Conservation (phyloP, 2,888 invertebrate genomes). For the Muscina levida region DNA sequence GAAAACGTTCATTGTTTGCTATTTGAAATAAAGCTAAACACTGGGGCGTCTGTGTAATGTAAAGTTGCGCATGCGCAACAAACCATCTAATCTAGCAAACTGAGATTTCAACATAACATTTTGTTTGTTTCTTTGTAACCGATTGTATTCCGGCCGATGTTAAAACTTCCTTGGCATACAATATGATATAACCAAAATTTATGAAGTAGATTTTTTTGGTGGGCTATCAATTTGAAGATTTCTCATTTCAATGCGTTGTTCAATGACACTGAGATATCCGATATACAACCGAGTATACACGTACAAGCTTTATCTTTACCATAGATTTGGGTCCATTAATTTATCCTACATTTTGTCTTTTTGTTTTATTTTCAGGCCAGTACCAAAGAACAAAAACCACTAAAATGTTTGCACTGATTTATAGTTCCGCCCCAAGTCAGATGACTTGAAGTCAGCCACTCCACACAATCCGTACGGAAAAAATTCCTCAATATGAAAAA, state of each 20-base stretch:
- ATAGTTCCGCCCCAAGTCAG: slow-evolving; percentile 5
- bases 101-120: slow-evolving; percentile 25
- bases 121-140: slow-evolving; percentile 44
- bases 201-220: slow-evolving; percentile 28
- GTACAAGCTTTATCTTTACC: slow-evolving; percentile 18
- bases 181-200: slow-evolving; percentile 45
- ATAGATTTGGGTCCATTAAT: slow-evolving; percentile 33
- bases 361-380: slow-evolving; percentile 45
- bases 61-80: slow-evolving; percentile 35
- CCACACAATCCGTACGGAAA: too few relatives aligned
- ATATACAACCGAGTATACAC: neutral
- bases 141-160: slow-evolving; percentile 16
- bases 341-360: slow-evolving; percentile 8
- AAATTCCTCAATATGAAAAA: slow-evolving; percentile 51
- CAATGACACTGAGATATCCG: slow-evolving; percentile 53
- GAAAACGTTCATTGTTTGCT: slow-evolving; percentile 48
- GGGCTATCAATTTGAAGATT: slow-evolving; percentile 1
- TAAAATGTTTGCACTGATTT: slow-evolving; percentile 47
- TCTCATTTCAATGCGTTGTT: slow-evolving; percentile 37
- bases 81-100: neutral
- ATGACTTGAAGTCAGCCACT: slow-evolving; percentile 39
- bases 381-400: too few relatives aligned
- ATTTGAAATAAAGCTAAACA: too few relatives aligned
- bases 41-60: slow-evolving; percentile 10
- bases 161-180: slow-evolving; percentile 56